Base-by-base conservation (phyloP, 2,797 vertebrate genomes). In the Gastrophryne carolinensis region DNA sequence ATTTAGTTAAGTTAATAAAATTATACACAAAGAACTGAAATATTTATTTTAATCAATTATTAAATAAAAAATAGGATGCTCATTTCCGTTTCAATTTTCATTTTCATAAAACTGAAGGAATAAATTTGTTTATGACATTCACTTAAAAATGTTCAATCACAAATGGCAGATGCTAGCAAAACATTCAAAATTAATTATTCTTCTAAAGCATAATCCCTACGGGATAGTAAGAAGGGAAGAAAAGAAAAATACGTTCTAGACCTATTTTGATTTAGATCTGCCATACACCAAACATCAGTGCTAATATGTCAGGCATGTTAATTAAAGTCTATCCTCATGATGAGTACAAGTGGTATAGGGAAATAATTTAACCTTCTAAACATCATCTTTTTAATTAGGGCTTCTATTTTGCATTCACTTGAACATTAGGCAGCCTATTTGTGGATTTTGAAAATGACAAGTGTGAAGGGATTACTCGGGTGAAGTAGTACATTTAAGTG, bases 321-420 rank as follows among this genome's bases (percentile, higher is more conserved):
- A 82, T 84, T 80, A 79, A 84, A 83, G 66, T 78, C 30, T 80
- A 81, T 76, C 72, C 65, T 84, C 81, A 72, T 49, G 70, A 0
- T 76, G 75, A 83, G n/a, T 39, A 78, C 26, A 79, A 82, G 81
- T 79, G 79, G 78, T 0, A 0, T 47, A 61, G 47, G 73, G 29
- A 83, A 83, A 78, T 82, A 58, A 78, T 84, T 85, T 85, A 82
- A 81, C 73, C 75, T 87, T 85, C 74, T 85, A 37, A 81, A 35
- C 37, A 81, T 50, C 37, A 79, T 56, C 29, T 83, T 73, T 72
- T 82, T 83, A 82, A 81, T 77, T 84, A 81, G 82, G 75, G 65
- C 57, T 79, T 54, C 66, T 32, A 80, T 60, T 82, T 72, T 53
- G 80, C 75, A 77, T 83, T 85, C 78, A 77, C 17, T 78, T 19